Base-by-base conservation (phyloP, 2,797 vertebrate species). In the Pogonophryne albipinna region DNA sequence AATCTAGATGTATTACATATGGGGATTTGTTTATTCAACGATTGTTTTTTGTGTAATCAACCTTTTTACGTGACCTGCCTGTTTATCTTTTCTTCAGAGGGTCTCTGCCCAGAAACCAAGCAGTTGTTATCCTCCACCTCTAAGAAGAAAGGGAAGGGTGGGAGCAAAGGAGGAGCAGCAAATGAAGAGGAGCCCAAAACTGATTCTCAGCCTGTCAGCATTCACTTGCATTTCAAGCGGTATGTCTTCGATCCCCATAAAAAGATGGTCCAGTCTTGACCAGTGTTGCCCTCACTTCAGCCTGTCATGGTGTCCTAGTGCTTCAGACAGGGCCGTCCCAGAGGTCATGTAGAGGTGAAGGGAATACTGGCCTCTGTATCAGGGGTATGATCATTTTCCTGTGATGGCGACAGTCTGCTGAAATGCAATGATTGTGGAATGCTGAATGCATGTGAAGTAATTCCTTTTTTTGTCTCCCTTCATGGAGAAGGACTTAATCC, bases 251-350 rank as follows among this genome's bases (percentile, higher is more conserved):
- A 99, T 75, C 93, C 94, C 0, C 96, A 97, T 68, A 99, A 99
- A 91, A 98, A 96, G 92, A 99, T 99, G 96, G 95, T 98, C 66
- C 98, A 99, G 74, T 96, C 96, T 46, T 98, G 95, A 97, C 66
- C 77, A 59, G 42, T 14, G 61, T 12, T 60, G 55, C 52, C 27
- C 8, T 19, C 38, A 13, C 57, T 59, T 58, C 10, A 47, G 55
- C 66, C 64, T 63, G 49, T 72, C 46, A 31, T 53, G 31, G 50
- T 46, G 51, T 55, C 50, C 20, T 61, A 27, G 53, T 9, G 31
- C 57, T 61, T 73, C 53, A 59, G 20, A 74, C 49, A 1, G 42
- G 17, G 63, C 17, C 17, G 51, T 19, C 34, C 70, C 63, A 74
- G 61, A 74, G 60, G 66, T 83, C 62, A 31, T 27, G 10, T 45